Base-by-base conservation (phyloP, 2,113 vertebrate genomes). In the Phaethon lepturus region DNA sequence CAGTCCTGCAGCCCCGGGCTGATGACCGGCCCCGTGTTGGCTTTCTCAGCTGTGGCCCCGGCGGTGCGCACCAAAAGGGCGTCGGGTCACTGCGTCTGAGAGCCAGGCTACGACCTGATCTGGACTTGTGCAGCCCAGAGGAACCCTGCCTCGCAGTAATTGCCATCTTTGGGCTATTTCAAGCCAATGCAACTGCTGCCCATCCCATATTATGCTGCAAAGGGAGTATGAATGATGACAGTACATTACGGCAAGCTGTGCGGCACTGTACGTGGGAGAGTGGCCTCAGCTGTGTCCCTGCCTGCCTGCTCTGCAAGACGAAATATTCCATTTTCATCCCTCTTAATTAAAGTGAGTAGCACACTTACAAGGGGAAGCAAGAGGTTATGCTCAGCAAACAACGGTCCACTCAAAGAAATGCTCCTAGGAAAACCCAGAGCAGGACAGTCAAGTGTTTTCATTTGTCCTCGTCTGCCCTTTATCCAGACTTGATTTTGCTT, bases 311-410 rank as follows among this genome's bases (percentile, higher is more conserved):
- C 85, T 28, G 91, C 72, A 86, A 29, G 86, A 78, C 53, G 85
- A 82, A 94, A 84, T 60, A 88, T 50, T 62, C 88, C 77, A 13
- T 88, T 96, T 89, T 50, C 85, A 94, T 53, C 79, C 81, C 71
- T 90, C 91, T 90, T 92, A 82, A 96, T 96, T 92, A 87, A 88
- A 90, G 75, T 10, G 74, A 86, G 93, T 49, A 88, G 62, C 90
- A 92, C 72, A 26, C 58, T 90, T 53, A 60, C 55, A 93, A 74
- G 68, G 82, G 74, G 82, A 97, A 94, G 81, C 53, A 44, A 89
- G 93, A 87, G 92, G 87, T 93, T 90, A 26, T 23, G 62, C 72
- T 90, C 69, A 38, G 89, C 95, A 95, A 80, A 98, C 96, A 95
- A 87, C 13, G 38, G 63, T 45, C 47, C 79, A 44, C 85, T 85